These are phyloP conservation scores for Microvelia longipes DNA, from an alignment of 1,140 invertebrate species.

Conservation along the genomic window DNA sequence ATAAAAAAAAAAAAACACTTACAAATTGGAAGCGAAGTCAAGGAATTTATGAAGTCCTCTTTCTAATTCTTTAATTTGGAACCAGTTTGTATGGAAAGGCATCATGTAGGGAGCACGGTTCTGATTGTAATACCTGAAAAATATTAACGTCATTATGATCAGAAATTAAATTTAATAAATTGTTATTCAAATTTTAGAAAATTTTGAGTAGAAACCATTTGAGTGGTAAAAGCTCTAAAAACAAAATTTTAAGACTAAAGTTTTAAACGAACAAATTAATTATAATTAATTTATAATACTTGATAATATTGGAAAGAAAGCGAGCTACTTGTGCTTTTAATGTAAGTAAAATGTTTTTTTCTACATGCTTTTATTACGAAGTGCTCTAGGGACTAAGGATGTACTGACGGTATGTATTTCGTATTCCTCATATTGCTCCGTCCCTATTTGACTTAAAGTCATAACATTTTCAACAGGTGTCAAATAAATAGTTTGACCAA, in stretches of 20 bases:
- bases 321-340: too few relatives aligned
- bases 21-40: conserved; percentile 60
- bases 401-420: too few relatives aligned
- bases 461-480: too few relatives aligned
- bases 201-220: background rate
- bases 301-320: too few relatives aligned
- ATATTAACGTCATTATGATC: background rate
- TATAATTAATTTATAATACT: too few relatives aligned
- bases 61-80: conserved; percentile 74
- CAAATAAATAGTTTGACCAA: too few relatives aligned
- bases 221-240: background rate
- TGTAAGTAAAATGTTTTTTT: too few relatives aligned
- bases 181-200: background rate
- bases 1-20: too few relatives aligned
- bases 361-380: too few relatives aligned
- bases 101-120: conserved; percentile 85
- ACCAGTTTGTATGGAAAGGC: conserved; percentile 89
- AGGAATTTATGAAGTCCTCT: conserved; percentile 72
- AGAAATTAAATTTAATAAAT: background rate
- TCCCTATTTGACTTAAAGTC: too few relatives aligned
- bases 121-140: conserved; percentile 53
- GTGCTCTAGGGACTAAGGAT: too few relatives aligned
- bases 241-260: background rate
- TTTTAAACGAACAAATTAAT: background rate
- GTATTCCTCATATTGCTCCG: too few relatives aligned